Evolutionary conservation across 2,113 vertebrate species (phyloP).

Genomic region (Neodon shergylaensis): DNA sequence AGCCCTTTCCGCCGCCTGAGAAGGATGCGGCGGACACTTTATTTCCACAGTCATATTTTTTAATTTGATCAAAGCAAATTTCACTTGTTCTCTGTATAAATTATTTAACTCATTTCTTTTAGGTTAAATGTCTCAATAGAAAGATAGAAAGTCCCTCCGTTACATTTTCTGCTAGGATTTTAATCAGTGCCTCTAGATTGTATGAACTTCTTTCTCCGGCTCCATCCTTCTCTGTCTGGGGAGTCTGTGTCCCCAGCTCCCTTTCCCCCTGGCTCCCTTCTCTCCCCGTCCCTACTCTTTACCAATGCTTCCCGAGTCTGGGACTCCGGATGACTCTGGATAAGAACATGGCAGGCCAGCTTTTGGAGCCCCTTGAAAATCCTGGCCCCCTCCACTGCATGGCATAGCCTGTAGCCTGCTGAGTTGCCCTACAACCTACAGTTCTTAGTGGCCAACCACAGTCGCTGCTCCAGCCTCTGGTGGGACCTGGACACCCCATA

Average conservation of each 20-base stretch:
- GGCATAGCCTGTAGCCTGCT: neutral
- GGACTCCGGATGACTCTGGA: neutral
- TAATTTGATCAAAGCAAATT: constrained; percentile 84
- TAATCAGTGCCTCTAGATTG: constrained; percentile 72
- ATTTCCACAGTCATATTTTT: constrained; percentile 82
- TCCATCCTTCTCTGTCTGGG: constrained; percentile 69
- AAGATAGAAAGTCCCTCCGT: constrained; percentile 78
- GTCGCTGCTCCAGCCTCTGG: neutral
- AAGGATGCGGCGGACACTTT: constrained; percentile 75
- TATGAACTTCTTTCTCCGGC: constrained; percentile 55
- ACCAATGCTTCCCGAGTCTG: neutral
- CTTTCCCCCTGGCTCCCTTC: neutral
- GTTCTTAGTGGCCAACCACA: neutral
- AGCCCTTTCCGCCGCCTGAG: constrained; percentile 73
- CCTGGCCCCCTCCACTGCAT: neutral
- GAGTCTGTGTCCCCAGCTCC: neutral
- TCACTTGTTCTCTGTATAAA: constrained; percentile 78
- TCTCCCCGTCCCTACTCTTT: neutral
- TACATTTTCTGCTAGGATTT: constrained; percentile 77
- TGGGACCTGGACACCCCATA: too few species aligned
- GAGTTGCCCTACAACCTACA: neutral
- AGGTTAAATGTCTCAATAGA: constrained; percentile 82
- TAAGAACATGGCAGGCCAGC: neutral
- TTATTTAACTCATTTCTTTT: constrained; percentile 84
- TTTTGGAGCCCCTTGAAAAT: neutral